Conservation (phyloP, 1,140 invertebrate genomes). For the Pantala flavescens region DNA sequence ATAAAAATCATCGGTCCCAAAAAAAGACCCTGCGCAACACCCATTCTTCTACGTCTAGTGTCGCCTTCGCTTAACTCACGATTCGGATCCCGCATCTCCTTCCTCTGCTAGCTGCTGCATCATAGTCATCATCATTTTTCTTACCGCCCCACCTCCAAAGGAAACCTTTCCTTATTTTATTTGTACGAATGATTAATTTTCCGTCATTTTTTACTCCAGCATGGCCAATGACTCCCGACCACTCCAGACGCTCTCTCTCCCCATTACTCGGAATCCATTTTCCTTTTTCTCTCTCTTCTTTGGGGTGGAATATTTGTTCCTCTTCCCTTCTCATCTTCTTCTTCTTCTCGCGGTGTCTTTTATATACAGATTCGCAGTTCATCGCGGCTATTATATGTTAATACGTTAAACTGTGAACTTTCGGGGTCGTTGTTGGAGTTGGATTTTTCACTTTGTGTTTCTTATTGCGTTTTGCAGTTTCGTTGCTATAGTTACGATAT, state of each 20-base stretch:
- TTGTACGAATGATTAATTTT: constrained; percentile 8
- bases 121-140: constrained; percentile 6
- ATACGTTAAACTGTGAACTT: too few species aligned
- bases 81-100: background rate
- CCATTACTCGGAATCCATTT: too few species aligned
- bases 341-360: too few species aligned
- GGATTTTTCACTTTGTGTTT: too few species aligned
- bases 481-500: too few species aligned
- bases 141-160: background rate
- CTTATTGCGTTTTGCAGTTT: too few species aligned
- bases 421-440: too few species aligned
- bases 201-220: background rate
- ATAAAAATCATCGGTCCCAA: background rate
- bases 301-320: too few species aligned
- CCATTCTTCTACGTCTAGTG: background rate
- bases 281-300: too few species aligned
- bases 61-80: background rate
- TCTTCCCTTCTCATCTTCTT: too few species aligned
- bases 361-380: too few species aligned
- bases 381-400: too few species aligned
- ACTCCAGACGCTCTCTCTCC: background rate
- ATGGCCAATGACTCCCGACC: background rate
- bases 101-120: background rate
- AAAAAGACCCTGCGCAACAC: background rate
- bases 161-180: constrained; percentile 2